Evolutionary conservation across 1,140 invertebrate species (phyloP).

Genomic region (Rhagoletis zephyria): DNA sequence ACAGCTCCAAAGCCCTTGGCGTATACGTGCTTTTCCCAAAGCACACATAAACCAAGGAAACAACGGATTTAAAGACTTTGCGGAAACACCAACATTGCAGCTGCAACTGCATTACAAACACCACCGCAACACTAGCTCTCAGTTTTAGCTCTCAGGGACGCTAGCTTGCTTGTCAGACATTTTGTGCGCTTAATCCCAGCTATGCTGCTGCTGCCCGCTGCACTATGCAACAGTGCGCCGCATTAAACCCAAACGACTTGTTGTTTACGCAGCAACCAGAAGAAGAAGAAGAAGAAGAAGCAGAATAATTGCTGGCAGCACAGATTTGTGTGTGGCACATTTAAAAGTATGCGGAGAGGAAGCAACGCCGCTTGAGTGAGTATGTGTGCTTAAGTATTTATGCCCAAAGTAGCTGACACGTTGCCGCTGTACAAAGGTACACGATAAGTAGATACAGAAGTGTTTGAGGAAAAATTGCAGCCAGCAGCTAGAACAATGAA

Average conservation of each 20-base stretch:
- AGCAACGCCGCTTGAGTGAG: neutral
- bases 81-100: neutral
- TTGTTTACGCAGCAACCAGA: neutral
- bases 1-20: neutral
- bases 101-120: neutral
- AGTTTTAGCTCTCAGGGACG: neutral
- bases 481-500: neutral
- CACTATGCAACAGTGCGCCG: conserved; percentile 20
- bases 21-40: conserved; percentile 32
- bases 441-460: neutral
- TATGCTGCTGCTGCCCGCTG: neutral
- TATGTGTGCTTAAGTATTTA: neutral
- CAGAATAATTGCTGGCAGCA: neutral
- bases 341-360: neutral
- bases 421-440: neutral
- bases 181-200: neutral
- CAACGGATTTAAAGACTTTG: conserved; percentile 37
- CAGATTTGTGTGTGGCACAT: conserved; percentile 33
- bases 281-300: neutral
- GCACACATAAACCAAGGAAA: conserved; percentile 20
- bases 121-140: neutral
- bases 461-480: neutral
- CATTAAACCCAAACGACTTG: conserved; percentile 26
- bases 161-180: neutral
- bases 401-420: neutral